Percentiles rank a stretch among this genome's conserved stretches.
phyloP scores from a whole-genome alignment of 2,797 vertebrate species.

The Rhinatrema bivittatum region DNA sequence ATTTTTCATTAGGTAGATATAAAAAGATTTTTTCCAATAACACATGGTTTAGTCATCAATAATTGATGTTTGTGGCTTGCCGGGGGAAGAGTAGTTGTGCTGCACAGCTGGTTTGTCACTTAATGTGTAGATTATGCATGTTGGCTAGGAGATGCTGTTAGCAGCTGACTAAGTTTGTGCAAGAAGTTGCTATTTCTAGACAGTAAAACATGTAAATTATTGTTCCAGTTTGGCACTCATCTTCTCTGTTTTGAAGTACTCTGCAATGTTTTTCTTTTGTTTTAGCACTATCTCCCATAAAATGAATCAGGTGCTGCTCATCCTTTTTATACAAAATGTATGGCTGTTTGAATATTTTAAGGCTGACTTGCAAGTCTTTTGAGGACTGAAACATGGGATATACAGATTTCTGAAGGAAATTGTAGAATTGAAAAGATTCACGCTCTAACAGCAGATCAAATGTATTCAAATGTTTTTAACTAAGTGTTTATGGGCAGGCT shows the following conservation, averaged over 20 bases:
- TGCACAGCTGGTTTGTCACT: conserved; percentile 4
- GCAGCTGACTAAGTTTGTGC: conserved; percentile 10
- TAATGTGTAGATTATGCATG: not conserved
- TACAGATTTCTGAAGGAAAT: conserved; percentile 16
- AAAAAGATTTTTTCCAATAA: too few species aligned
- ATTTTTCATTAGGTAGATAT: too few species aligned
- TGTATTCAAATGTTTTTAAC: conserved; percentile 12
- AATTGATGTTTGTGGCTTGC: not conserved
- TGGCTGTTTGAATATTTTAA: conserved; percentile 20
- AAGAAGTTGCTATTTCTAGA: conserved; percentile 11
- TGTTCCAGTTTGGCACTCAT: conserved; percentile 12
- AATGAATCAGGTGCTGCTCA: conserved; percentile 15
- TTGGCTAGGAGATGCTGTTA: not conserved
- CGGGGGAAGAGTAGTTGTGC: not conserved
- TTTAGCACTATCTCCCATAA: conserved; percentile 3
- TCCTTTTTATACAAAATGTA: conserved; percentile 16
- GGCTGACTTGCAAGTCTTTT: conserved; percentile 11
- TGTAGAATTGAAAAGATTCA: conserved; percentile 27
- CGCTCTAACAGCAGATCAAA: conserved; percentile 20
- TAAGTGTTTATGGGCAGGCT: conserved; percentile 21
- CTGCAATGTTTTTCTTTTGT: not conserved
- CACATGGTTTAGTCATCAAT: not conserved
- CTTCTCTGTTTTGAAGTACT: conserved; percentile 3
- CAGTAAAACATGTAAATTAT: conserved; percentile 9
- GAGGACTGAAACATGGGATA: conserved; percentile 10